Evolutionary conservation across 2,113 vertebrate species (phyloP).

Genomic region (Chauna torquata): DNA sequence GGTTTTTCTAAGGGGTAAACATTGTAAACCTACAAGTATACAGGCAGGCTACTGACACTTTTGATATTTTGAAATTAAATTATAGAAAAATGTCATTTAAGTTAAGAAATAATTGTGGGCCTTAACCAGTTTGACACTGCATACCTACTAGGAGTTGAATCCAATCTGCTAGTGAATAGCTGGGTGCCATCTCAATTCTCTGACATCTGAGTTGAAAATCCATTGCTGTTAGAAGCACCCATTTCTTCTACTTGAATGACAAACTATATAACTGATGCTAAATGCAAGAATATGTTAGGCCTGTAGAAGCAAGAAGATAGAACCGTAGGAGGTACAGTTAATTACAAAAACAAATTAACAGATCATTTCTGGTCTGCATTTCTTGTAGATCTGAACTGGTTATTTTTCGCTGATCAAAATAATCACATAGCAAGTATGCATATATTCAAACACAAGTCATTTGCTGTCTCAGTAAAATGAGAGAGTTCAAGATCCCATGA

Average conservation of each 20-base stretch:
- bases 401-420: constrained; percentile 71
- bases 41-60: constrained; percentile 18
- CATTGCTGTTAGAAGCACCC: neutral
- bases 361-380: constrained; percentile 57
- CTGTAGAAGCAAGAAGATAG: constrained; percentile 17
- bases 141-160: constrained; percentile 21
- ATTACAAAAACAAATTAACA: constrained; percentile 71
- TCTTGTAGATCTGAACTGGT: constrained; percentile 54
- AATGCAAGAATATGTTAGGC: constrained; percentile 1
- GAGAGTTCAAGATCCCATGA: constrained; percentile 58
- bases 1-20: constrained; percentile 1
- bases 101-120: constrained; percentile 46
- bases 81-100: constrained; percentile 43
- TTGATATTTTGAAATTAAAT: constrained; percentile 58
- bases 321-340: constrained; percentile 60
- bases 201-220: constrained; percentile 70
- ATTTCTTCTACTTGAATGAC: constrained; percentile 52
- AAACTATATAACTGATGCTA: constrained; percentile 18
- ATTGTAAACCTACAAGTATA: neutral
- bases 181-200: constrained; percentile 49
- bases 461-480: constrained; percentile 59
- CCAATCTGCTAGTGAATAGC: constrained; percentile 48
- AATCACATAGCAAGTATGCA: constrained; percentile 73
- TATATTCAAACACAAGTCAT: constrained; percentile 63
- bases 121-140: constrained; percentile 52